These are phyloP conservation scores for Brachionus sp. DNA, from an alignment of 1,140 invertebrate species.

Conservation along the genomic window DNA sequence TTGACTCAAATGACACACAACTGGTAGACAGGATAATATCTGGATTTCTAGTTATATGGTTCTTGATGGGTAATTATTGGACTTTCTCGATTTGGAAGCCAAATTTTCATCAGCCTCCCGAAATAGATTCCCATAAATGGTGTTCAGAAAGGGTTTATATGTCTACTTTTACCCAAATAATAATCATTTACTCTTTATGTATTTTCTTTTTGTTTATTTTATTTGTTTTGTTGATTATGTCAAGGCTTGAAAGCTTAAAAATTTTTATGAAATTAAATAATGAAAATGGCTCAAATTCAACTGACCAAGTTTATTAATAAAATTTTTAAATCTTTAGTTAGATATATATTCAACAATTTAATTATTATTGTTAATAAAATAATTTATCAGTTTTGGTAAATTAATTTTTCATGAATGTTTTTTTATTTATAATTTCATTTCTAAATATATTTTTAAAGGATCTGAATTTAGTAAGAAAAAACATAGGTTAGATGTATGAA, in stretches of 20 bases:
- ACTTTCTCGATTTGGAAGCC: constrained; percentile 52
- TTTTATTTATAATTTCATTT: too few species aligned
- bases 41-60: constrained; percentile 62
- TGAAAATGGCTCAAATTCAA: background rate
- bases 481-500: too few species aligned
- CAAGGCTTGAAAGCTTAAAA: constrained; percentile 45
- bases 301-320: too few species aligned
- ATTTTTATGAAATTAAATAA: background rate
- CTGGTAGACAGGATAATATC: constrained; percentile 63
- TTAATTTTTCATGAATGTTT: too few species aligned
- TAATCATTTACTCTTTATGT: constrained; percentile 67
- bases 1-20: constrained; percentile 51
- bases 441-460: too few species aligned
- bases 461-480: too few species aligned
- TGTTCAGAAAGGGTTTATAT: constrained; percentile 50
- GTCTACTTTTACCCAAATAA: constrained; percentile 64
- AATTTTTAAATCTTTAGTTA: background rate
- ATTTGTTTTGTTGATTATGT: constrained; percentile 57
- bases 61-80: constrained; percentile 68
- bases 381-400: too few species aligned
- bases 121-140: constrained; percentile 57
- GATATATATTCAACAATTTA: too few species aligned
- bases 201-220: constrained; percentile 64
- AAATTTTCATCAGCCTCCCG: constrained; percentile 62
- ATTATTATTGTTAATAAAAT: too few species aligned